Evolutionary conservation across 2,888 invertebrate species (phyloP).

Genomic region (Zele albiditarsus): DNA sequence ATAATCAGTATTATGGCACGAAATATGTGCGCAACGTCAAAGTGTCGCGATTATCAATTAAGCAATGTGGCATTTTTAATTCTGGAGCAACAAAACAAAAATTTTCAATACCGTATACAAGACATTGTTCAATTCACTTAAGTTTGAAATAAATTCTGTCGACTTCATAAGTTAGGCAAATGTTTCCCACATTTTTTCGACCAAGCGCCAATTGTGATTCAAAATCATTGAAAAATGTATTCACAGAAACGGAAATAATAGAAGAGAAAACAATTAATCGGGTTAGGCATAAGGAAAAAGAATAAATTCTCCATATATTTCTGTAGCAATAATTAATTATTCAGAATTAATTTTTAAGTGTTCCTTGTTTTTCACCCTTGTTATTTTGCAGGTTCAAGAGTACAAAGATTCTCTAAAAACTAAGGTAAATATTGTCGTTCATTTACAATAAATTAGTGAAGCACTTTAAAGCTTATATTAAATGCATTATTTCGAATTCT

Average conservation of each 20-base stretch:
- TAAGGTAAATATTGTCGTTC: conserved; percentile 75
- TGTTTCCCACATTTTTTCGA: conserved; percentile 40
- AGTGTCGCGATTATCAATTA: neutral
- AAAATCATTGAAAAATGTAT: conserved; percentile 39
- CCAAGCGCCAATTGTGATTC: conserved; percentile 39
- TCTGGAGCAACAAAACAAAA: neutral
- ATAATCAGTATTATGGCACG: neutral
- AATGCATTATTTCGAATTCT: conserved; percentile 32
- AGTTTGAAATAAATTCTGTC: neutral
- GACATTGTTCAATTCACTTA: neutral
- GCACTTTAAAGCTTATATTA: no score
- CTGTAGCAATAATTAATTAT: no score
- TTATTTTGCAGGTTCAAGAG: conserved; percentile 83
- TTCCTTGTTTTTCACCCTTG: conserved; percentile 26
- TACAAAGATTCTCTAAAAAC: conserved; percentile 91
- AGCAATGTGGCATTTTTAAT: neutral
- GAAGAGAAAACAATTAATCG: conserved; percentile 27
- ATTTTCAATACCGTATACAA: no score
- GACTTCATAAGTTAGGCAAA: neutral
- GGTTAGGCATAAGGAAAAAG: conserved; percentile 30
- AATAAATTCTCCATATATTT: neutral
- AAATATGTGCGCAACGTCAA: neutral
- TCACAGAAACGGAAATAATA: conserved; percentile 29
- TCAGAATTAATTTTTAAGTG: no score
- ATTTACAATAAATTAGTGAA: no score